phyloP scores from a whole-genome alignment of 2,113 vertebrate species.

The Deroptyus accipitrinus region DNA sequence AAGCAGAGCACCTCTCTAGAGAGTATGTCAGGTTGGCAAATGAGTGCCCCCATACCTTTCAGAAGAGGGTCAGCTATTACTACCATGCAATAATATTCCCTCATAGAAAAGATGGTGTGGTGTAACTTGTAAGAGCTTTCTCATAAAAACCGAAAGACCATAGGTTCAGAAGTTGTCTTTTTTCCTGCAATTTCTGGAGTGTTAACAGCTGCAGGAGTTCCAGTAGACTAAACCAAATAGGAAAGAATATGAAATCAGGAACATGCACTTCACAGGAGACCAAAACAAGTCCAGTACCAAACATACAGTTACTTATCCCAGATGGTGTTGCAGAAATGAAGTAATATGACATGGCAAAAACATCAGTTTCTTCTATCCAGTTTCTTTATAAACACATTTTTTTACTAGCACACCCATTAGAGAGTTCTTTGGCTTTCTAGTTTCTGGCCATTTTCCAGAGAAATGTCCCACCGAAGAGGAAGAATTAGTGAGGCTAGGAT shows the following conservation, averaged over 20 bases:
- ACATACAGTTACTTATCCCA: neutral
- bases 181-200: neutral
- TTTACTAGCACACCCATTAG: neutral
- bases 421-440: neutral
- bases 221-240: neutral
- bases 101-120: neutral
- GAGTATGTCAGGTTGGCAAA: neutral
- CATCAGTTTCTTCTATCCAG: neutral
- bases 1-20: neutral
- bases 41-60: neutral
- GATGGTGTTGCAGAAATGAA: neutral
- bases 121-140: neutral
- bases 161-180: neutral
- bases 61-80: neutral
- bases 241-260: neutral
- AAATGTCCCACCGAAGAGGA: neutral
- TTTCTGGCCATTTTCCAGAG: neutral
- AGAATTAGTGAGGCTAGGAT: neutral
- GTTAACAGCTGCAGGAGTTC: neutral
- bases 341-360: neutral
- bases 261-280: neutral
- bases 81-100: neutral
- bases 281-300: neutral
- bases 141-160: neutral
- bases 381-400: neutral